phyloP scores from a whole-genome alignment of 2,888 invertebrate genomes.

The Vannuccia rotundouncinata region DNA sequence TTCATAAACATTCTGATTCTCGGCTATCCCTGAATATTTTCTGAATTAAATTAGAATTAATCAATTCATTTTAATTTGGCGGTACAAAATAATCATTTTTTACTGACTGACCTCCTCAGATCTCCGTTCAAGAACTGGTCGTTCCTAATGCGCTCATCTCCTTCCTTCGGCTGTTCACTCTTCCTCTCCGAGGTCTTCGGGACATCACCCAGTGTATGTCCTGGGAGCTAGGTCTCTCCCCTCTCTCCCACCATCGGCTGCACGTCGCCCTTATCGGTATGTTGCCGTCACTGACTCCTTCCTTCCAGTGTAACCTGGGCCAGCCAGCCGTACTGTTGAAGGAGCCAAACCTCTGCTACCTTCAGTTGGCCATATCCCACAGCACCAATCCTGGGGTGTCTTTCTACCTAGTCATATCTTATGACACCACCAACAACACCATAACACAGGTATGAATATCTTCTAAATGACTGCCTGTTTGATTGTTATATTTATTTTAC shows the following conservation, averaged over 20 bases:
- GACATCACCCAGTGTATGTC: not conserved
- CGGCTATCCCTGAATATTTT: no score
- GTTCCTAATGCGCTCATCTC: not conserved
- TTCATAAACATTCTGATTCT: no score
- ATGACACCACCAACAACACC: not conserved
- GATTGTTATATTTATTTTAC: no score
- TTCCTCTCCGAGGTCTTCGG: not conserved
- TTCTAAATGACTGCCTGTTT: no score
- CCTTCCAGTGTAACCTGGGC: not conserved
- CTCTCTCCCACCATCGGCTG: not conserved
- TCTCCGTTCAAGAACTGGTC: not conserved
- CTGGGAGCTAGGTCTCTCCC: not conserved
- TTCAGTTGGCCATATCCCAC: not conserved
- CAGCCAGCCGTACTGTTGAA: not conserved
- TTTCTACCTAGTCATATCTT: not conserved
- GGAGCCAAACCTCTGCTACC: not conserved
- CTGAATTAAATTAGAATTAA: no score
- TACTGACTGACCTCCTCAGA: no score
- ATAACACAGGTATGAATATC: constrained; percentile 1
- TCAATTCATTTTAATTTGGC: no score
- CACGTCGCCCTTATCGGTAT: not conserved
- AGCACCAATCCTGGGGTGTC: not conserved
- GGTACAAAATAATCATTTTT: no score
- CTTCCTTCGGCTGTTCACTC: not conserved
- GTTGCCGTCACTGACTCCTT: not conserved